Percentiles rank a stretch among this genome's conserved stretches.
Conservation (phyloP, 2,113 vertebrate genomes). For the Antechinus stuartii region DNA sequence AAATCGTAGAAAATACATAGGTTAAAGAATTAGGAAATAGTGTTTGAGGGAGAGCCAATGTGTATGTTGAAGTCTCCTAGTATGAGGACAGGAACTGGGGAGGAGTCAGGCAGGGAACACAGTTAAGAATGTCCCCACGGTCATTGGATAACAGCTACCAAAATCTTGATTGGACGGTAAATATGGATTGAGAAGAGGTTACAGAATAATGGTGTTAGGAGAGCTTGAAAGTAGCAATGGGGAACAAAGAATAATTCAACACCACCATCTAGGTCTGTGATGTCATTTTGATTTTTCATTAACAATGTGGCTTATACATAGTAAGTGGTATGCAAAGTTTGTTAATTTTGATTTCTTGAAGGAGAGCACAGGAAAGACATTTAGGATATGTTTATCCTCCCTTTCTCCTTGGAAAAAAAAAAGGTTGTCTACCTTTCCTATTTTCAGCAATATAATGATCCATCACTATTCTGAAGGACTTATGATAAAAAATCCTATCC, state of each 20-base stretch:
- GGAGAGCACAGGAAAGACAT: background rate
- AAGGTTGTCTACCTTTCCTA: background rate
- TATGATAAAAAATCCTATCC: no score
- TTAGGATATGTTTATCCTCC: background rate
- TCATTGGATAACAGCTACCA: background rate
- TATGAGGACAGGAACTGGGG: background rate
- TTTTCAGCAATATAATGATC: no score
- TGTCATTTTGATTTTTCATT: background rate
- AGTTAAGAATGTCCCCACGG: background rate
- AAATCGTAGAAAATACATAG: background rate
- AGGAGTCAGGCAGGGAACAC: background rate
- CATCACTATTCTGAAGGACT: no score
- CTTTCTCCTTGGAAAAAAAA: background rate
- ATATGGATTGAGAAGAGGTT: background rate
- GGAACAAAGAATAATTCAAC: background rate
- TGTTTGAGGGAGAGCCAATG: background rate
- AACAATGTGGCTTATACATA: background rate
- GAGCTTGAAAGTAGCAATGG: background rate
- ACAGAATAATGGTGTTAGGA: background rate
- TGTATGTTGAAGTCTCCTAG: background rate
- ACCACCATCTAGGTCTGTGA: background rate
- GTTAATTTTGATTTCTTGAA: background rate
- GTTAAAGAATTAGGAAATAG: background rate
- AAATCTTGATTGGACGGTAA: background rate
- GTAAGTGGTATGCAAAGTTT: background rate